These are phyloP conservation scores for Nemurella pictetii DNA, from an alignment of 2,888 invertebrate species.

Conservation along the genomic window DNA sequence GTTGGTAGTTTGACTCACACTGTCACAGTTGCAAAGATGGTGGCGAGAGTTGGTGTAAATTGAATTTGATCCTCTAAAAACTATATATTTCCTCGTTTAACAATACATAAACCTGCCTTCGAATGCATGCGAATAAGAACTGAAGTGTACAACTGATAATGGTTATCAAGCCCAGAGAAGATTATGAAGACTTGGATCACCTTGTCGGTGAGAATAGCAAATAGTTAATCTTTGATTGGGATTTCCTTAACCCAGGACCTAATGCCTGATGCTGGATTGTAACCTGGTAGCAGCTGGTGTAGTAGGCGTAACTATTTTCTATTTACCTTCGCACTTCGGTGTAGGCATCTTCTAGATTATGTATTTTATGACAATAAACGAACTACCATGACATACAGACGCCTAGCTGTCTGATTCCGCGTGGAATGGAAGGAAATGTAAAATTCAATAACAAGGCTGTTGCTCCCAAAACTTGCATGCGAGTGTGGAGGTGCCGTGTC, in stretches of 20 bases:
- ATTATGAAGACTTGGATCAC: constrained; percentile 39
- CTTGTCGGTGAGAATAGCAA: constrained; percentile 33
- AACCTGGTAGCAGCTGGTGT: constrained; percentile 7
- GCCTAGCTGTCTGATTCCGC: background rate
- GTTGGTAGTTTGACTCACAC: background rate
- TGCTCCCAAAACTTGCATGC: background rate
- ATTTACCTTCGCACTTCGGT: background rate
- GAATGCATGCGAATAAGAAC: background rate
- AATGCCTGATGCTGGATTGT: background rate
- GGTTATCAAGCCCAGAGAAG: constrained; percentile 36
- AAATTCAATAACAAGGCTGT: background rate
- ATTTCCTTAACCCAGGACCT: background rate
- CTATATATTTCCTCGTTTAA: background rate
- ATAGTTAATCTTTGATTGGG: background rate
- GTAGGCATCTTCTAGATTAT: background rate
- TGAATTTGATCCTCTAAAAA: background rate
- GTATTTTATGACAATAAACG: no score
- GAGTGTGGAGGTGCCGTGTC: background rate
- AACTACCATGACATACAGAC: no score
- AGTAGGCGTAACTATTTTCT: background rate
- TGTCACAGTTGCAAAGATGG: background rate
- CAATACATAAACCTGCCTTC: background rate
- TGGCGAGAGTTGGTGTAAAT: background rate
- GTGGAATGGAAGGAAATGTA: background rate
- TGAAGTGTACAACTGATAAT: constrained; percentile 29